A percentile compares a stretch with the other conserved stretches of the same genome.
Evolutionary conservation across 2,888 invertebrate genomes (phyloP).

Genomic region (Strigamia transsilvanica): DNA sequence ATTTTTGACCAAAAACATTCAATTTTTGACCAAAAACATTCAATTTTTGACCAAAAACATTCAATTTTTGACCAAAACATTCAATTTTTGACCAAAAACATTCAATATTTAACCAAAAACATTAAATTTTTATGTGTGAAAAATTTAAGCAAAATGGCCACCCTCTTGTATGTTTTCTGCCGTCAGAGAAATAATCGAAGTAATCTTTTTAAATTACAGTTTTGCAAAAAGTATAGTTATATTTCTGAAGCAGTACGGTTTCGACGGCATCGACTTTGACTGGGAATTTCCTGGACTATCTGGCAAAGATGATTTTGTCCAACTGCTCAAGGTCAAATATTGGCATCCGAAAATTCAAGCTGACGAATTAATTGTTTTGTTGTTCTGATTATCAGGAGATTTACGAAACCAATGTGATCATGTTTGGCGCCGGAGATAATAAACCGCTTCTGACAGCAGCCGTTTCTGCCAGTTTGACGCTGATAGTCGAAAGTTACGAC

Average conservation of each 20-base stretch:
- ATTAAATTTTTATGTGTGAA: no score
- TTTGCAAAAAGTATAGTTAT: not conserved
- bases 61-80: no score
- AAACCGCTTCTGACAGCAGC: conserved; percentile 31
- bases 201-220: not conserved
- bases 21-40: no score
- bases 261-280: conserved; percentile 37
- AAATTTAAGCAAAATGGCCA: no score
- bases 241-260: not conserved
- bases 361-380: not conserved
- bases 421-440: not conserved
- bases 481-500: conserved; percentile 39
- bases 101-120: no score
- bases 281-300: conserved; percentile 51
- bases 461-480: not conserved
- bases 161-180: no score
- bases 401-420: not conserved
- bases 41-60: no score
- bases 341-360: not conserved
- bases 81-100: no score
- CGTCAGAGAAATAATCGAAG: no score
- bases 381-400: not conserved
- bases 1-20: no score
- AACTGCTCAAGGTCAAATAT: conserved; percentile 30
- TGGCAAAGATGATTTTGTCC: not conserved